Evolutionary conservation across 2,888 invertebrate genomes (phyloP).

Genomic region (Apoda limacodes): DNA sequence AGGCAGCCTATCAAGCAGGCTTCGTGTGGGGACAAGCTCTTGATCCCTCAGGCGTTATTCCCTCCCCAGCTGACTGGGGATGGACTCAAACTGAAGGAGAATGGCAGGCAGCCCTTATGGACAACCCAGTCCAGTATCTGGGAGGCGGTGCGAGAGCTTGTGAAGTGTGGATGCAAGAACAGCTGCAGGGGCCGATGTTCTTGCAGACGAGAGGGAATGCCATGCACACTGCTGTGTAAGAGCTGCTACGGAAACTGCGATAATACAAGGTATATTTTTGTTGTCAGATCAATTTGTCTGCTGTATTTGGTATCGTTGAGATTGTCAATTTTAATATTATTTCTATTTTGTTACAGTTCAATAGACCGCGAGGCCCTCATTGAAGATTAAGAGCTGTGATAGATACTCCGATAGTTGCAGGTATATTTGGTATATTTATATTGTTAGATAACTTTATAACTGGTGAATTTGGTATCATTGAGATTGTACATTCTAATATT

Average conservation of each 20-base stretch:
- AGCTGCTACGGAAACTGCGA: constrained; percentile 2
- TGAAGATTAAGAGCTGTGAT: too few relatives aligned
- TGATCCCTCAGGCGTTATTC: constrained; percentile 4
- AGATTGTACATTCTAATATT: too few relatives aligned
- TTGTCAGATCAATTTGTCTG: too few relatives aligned
- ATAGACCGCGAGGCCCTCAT: too few relatives aligned
- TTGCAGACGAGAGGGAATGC: constrained; percentile 1
- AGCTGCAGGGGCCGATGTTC: background rate
- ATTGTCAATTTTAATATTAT: too few relatives aligned
- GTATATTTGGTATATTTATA: too few relatives aligned
- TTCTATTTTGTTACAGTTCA: too few relatives aligned
- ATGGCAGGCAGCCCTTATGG: constrained; percentile 1
- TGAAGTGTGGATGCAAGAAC: constrained; percentile 3
- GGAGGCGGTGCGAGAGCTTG: constrained; percentile 7
- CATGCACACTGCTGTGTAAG: constrained; percentile 1
- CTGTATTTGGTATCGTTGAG: too few relatives aligned
- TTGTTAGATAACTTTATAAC: too few relatives aligned
- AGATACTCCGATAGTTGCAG: too few relatives aligned
- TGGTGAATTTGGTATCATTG: too few relatives aligned
- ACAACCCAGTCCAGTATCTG: constrained; percentile 9
- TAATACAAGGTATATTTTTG: constrained; percentile 1
- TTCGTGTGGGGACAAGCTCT: constrained; percentile 9
- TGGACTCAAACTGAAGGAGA: constrained; percentile 7
- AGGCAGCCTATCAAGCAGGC: constrained; percentile 6
- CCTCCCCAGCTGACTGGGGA: constrained; percentile 9